Conservation (phyloP, 1,140 invertebrate species). For the Drosophila arizonae region DNA sequence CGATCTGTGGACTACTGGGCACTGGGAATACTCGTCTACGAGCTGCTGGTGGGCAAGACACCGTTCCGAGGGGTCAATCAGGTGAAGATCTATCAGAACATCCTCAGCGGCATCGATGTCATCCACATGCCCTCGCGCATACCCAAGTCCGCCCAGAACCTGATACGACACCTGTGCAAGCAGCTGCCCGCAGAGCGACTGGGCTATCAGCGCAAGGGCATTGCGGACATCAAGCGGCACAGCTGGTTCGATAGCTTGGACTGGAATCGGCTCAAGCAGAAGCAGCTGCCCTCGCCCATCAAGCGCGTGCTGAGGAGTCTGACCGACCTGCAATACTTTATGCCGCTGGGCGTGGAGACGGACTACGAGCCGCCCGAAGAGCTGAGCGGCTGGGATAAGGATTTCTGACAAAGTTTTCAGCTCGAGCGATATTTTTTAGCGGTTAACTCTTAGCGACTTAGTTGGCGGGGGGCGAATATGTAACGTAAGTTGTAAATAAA, state of each 20-base stretch:
- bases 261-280: slow-evolving; percentile 91
- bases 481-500: slow-evolving; percentile 36
- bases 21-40: slow-evolving; percentile 95
- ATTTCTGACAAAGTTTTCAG: slow-evolving; percentile 83
- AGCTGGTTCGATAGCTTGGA: slow-evolving; percentile 97
- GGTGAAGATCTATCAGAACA: slow-evolving; percentile 98
- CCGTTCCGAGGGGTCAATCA: slow-evolving; percentile 95
- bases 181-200: slow-evolving; percentile 95
- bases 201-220: slow-evolving; percentile 95
- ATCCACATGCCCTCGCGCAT: slow-evolving; percentile 92
- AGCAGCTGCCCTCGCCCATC: slow-evolving; percentile 89
- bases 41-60: slow-evolving; percentile 95
- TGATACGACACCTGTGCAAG: slow-evolving; percentile 94
- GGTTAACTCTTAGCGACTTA: too few relatives aligned
- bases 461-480: slow-evolving; percentile 9
- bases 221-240: slow-evolving; percentile 96
- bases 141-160: slow-evolving; percentile 89
- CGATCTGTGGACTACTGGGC: slow-evolving; percentile 98
- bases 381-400: slow-evolving; percentile 88
- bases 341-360: slow-evolving; percentile 85
- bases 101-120: slow-evolving; percentile 93
- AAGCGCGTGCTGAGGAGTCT: slow-evolving; percentile 88
- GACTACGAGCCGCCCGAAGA: slow-evolving; percentile 87
- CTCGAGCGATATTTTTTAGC: too few relatives aligned
- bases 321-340: slow-evolving; percentile 87